These are phyloP conservation scores for Drosophila paulistorum DNA, from an alignment of 1,140 invertebrate species.

Conservation along the genomic window DNA sequence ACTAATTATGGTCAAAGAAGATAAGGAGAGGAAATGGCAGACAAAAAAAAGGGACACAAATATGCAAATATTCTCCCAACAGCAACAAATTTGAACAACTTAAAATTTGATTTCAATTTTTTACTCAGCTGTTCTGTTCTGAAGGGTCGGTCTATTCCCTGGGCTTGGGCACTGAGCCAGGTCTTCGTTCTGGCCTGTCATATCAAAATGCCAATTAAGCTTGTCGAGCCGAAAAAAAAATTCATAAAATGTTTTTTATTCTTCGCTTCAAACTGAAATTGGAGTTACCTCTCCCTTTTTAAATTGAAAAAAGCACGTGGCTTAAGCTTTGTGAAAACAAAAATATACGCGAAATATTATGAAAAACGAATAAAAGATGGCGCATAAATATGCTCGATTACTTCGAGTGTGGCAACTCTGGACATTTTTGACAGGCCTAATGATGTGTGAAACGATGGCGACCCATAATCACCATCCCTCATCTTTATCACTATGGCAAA, in stretches of 20 bases:
- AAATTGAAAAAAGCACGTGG: slow-evolving; percentile 43
- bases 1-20: slow-evolving; percentile 58
- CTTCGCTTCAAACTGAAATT: neutral
- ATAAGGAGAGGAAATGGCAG: slow-evolving; percentile 20
- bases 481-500: slow-evolving; percentile 15
- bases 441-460: slow-evolving; percentile 76
- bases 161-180: slow-evolving; percentile 1
- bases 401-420: slow-evolving; percentile 42
- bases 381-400: slow-evolving; percentile 53
- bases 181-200: slow-evolving; percentile 47
- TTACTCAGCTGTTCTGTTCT: slow-evolving; percentile 22
- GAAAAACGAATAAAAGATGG: slow-evolving; percentile 23
- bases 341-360: slow-evolving; percentile 25
- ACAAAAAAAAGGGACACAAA: slow-evolving; percentile 22
- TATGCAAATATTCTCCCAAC: slow-evolving; percentile 41
- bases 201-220: slow-evolving; percentile 77
- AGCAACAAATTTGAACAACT: neutral
- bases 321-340: slow-evolving; percentile 49
- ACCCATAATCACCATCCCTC: slow-evolving; percentile 24
- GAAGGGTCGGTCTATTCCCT: slow-evolving; percentile 16
- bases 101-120: slow-evolving; percentile 72
- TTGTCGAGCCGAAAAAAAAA: slow-evolving; percentile 50
- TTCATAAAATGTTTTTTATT: slow-evolving; percentile 8
- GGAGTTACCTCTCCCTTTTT: slow-evolving; percentile 2
- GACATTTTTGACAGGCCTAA: slow-evolving; percentile 57